phyloP scores from a whole-genome alignment of 1,140 invertebrate genomes.

The Lepidurus packardi region DNA sequence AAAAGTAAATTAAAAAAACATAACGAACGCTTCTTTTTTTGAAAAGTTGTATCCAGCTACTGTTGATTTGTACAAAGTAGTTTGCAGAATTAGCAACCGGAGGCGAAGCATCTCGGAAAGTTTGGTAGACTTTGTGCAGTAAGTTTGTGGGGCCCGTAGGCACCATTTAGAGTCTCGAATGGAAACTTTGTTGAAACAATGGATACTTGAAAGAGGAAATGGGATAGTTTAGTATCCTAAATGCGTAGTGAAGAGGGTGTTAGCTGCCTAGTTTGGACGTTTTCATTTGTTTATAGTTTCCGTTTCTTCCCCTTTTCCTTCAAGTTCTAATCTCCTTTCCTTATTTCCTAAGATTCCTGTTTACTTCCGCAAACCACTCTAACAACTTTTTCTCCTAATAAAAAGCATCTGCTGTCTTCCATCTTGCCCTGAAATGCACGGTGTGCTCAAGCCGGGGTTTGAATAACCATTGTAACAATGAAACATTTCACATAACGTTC shows the following conservation, averaged over 20 bases:
- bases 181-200: neutral
- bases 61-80: neutral
- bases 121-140: constrained; percentile 11
- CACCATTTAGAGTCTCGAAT: neutral
- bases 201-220: neutral
- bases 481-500: too few relatives aligned
- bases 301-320: neutral
- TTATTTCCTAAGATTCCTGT: neutral
- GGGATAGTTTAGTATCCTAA: neutral
- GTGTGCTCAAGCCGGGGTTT: too few relatives aligned
- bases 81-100: neutral
- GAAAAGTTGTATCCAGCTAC: neutral
- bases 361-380: neutral
- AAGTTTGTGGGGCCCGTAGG: constrained; percentile 6
- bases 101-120: neutral
- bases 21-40: neutral
- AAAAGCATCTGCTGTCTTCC: constrained; percentile 6
- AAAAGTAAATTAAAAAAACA: neutral
- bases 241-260: neutral
- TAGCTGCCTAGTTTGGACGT: neutral
- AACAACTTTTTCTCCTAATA: neutral
- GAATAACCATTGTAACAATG: too few relatives aligned
- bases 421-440: neutral
- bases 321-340: neutral
- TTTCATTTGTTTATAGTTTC: constrained; percentile 14